These are phyloP conservation scores for Helicoverpa armigera DNA, from an alignment of 1,140 invertebrate genomes.

Conservation along the genomic window DNA sequence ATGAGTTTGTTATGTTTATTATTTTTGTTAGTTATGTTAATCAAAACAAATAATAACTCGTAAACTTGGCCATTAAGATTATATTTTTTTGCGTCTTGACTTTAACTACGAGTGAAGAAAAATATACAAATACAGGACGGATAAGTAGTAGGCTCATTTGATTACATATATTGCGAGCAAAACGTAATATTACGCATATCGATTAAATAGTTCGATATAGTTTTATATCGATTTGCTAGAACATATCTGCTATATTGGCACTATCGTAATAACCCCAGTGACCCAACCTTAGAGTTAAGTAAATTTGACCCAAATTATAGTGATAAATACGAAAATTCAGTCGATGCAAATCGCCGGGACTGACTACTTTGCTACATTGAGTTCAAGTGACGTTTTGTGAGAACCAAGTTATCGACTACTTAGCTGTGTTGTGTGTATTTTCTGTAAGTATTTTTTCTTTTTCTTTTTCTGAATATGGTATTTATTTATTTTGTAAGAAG, in stretches of 20 bases:
- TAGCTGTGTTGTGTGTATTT: slow-evolving; percentile 2
- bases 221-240: background rate
- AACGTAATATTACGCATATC: background rate
- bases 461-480: background rate
- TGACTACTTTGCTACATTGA: background rate
- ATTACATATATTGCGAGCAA: background rate
- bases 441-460: background rate
- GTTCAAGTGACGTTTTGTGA: slow-evolving; percentile 5
- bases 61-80: no score
- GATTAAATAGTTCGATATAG: background rate
- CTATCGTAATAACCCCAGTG: slow-evolving; percentile 31
- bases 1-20: no score
- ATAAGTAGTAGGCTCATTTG: no score
- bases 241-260: background rate
- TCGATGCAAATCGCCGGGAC: background rate
- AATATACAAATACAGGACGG: background rate
- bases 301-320: slow-evolving; percentile 32
- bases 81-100: background rate
- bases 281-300: slow-evolving; percentile 17
- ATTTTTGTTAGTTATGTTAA: no score
- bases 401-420: background rate
- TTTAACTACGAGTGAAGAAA: background rate
- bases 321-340: slow-evolving; percentile 40
- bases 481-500: no score
- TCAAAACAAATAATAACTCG: no score